Conservation (phyloP, 92 coral and sea anemone genomes). For the Isaurus tuberculatus region DNA sequence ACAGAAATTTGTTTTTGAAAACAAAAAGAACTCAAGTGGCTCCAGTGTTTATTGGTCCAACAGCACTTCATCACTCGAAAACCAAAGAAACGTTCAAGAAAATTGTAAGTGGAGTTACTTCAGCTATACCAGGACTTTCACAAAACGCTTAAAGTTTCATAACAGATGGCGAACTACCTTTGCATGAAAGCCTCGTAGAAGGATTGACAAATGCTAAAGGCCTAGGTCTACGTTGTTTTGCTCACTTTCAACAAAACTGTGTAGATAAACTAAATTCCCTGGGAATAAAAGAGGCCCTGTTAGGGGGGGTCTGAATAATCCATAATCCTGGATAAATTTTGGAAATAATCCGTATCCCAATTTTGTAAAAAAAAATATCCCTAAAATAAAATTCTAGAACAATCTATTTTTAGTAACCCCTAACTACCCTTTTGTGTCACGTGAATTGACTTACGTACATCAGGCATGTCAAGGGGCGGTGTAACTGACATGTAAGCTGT, state of each 20-base stretch:
- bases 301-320: background rate
- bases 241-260: conserved; percentile 33
- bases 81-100: conserved; percentile 45
- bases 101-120: conserved; percentile 47
- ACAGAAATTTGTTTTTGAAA: conserved; percentile 56
- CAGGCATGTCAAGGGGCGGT: conserved; percentile 42
- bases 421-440: conserved; percentile 47
- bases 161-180: conserved; percentile 48
- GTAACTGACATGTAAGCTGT: background rate
- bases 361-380: conserved; percentile 3
- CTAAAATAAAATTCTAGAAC: conserved; percentile 45
- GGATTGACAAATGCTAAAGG: conserved; percentile 45
- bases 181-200: conserved; percentile 44
- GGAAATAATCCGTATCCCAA: background rate
- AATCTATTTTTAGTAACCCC: conserved; percentile 51
- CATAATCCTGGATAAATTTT: background rate
- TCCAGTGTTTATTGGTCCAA: conserved; percentile 71
- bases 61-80: conserved; percentile 65
- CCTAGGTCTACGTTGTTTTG: conserved; percentile 53
- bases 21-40: conserved; percentile 41
- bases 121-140: conserved; percentile 37
- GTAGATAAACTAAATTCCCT: conserved; percentile 1
- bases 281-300: conserved; percentile 18
- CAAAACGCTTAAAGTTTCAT: conserved; percentile 36
- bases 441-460: conserved; percentile 44